A percentile compares a stretch with the other conserved stretches of the same genome.
Evolutionary conservation across 2,888 invertebrate genomes (phyloP).

Genomic region (Leuctra nigra): DNA sequence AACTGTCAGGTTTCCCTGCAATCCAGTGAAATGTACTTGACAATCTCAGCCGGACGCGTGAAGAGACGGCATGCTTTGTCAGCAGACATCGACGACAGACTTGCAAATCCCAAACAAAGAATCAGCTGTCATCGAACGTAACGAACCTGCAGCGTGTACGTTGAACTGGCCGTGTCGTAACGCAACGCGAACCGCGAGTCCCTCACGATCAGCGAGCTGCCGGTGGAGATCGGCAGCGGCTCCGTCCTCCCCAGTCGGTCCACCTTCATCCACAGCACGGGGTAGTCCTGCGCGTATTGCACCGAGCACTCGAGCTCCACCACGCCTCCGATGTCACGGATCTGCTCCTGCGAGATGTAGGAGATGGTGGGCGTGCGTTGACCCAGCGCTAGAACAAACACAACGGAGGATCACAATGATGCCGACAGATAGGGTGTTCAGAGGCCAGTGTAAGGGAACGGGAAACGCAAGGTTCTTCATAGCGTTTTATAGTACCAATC

Average conservation of each 20-base stretch:
- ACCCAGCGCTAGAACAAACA: not conserved
- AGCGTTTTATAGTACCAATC: too few species aligned
- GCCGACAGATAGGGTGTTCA: too few species aligned
- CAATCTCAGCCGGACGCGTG: too few species aligned
- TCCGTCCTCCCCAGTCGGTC: slow-evolving; percentile 53
- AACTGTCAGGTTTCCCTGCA: too few species aligned
- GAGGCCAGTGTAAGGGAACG: too few species aligned
- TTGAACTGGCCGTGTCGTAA: slow-evolving; percentile 71
- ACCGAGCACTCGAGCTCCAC: slow-evolving; percentile 85
- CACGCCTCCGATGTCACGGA: slow-evolving; percentile 83
- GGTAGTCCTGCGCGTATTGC: slow-evolving; percentile 81
- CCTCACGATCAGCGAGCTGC: slow-evolving; percentile 75
- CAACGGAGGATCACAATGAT: too few species aligned
- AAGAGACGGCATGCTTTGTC: too few species aligned
- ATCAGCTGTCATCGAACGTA: too few species aligned
- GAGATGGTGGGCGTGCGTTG: slow-evolving; percentile 85
- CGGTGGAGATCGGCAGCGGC: slow-evolving; percentile 73
- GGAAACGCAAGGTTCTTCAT: too few species aligned
- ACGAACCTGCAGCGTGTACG: slow-evolving; percentile 68
- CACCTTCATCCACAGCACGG: slow-evolving; percentile 74
- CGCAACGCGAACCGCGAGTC: slow-evolving; percentile 79
- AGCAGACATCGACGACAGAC: too few species aligned
- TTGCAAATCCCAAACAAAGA: too few species aligned
- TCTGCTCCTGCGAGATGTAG: slow-evolving; percentile 86
- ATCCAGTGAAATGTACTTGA: too few species aligned